Conservation (phyloP, 2,797 vertebrate species). For the Pipistrellus nathusii region DNA sequence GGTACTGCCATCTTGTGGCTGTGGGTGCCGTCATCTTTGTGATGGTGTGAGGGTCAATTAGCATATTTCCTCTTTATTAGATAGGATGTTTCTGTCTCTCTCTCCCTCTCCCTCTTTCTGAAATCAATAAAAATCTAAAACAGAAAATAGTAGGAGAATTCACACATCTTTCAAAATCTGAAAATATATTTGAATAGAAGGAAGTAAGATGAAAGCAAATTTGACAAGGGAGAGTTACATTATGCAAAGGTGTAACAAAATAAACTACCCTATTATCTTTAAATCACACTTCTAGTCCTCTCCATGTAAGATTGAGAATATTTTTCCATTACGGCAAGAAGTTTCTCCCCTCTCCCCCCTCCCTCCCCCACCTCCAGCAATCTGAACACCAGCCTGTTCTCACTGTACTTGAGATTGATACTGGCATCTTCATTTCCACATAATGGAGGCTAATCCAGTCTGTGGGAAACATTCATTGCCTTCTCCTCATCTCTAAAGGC, state of each 20-base stretch:
- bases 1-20: no score
- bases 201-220: neutral
- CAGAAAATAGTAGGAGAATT: neutral
- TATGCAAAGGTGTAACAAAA: neutral
- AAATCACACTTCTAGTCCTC: neutral
- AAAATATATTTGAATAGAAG: slow-evolving; percentile 37
- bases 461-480: neutral
- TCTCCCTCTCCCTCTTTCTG: no score
- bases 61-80: no score
- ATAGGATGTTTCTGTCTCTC: no score
- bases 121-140: no score
- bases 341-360: neutral
- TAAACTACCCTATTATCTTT: neutral
- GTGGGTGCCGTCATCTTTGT: no score
- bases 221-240: neutral
- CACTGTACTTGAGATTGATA: neutral
- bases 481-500: slow-evolving; percentile 36
- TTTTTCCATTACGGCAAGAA: neutral
- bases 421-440: slow-evolving; percentile 22
- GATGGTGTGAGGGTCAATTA: no score
- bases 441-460: slow-evolving; percentile 1
- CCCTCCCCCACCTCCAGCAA: neutral
- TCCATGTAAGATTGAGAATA: slow-evolving; percentile 27
- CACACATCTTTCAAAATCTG: slow-evolving; percentile 37
- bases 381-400: neutral